Conservation (phyloP, 2,888 invertebrate genomes). For the Cataglyphis livida region DNA sequence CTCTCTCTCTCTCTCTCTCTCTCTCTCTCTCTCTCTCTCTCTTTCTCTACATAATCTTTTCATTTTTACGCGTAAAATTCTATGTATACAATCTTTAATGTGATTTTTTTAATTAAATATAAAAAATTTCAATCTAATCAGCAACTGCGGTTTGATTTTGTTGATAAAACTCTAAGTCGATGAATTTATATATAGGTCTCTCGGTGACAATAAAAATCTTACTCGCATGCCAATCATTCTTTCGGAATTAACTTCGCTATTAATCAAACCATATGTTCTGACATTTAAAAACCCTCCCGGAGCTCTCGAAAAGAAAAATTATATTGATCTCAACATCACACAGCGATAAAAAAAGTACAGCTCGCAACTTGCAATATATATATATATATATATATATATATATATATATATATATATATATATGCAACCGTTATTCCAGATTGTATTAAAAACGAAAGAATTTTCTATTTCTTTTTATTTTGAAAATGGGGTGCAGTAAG, state of each 20-base stretch:
- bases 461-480: too few species aligned
- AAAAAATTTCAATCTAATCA: not conserved
- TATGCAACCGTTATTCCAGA: not conserved
- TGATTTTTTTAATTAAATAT: not conserved
- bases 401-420: too few species aligned
- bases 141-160: not conserved
- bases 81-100: not conserved
- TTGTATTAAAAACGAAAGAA: not conserved
- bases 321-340: constrained; percentile 1
- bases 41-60: not conserved
- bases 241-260: constrained; percentile 18
- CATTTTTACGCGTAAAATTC: too few species aligned
- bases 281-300: not conserved
- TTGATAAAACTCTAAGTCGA: not conserved
- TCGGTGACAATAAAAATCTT: not conserved
- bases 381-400: not conserved
- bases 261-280: not conserved
- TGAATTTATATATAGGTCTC: not conserved
- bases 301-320: not conserved
- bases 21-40: not conserved
- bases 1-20: not conserved
- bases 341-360: not conserved
- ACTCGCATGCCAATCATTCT: constrained; percentile 13
- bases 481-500: too few species aligned
- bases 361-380: not conserved